phyloP scores from a whole-genome alignment of 1,140 invertebrate species.

The Drosophila tristis region DNA sequence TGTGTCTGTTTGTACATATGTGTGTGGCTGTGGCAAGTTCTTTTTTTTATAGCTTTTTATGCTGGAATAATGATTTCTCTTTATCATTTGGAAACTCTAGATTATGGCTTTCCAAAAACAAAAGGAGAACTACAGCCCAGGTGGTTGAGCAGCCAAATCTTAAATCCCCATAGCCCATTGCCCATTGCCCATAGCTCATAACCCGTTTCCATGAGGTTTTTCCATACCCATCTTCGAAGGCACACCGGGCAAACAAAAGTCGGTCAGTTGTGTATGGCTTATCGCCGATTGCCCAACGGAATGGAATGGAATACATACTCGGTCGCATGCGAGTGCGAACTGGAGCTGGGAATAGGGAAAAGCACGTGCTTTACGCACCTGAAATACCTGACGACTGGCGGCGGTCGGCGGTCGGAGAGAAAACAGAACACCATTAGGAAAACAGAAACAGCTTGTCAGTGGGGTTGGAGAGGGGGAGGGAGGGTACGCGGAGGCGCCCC shows the following conservation, averaged over 20 bases:
- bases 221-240: background rate
- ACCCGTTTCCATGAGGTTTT: conserved; percentile 32
- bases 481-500: conserved; percentile 3
- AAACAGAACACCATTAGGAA: background rate
- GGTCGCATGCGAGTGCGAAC: background rate
- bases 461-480: background rate
- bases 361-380: conserved; percentile 68
- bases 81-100: no score
- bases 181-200: conserved; percentile 5
- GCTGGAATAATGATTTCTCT: no score
- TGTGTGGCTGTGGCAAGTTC: no score
- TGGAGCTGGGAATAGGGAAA: conserved; percentile 36
- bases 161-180: conserved; percentile 10
- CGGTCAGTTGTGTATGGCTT: conserved; percentile 30
- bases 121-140: background rate
- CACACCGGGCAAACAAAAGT: background rate
- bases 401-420: no score
- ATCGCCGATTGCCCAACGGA: conserved; percentile 51
- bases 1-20: no score
- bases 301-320: no score
- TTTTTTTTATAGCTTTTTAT: no score
- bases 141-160: no score
- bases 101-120: no score
- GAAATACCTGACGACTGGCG: conserved; percentile 11
- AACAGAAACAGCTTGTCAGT: background rate